phyloP scores from a whole-genome alignment of 2,113 vertebrate species.

The Trichechus manatus region DNA sequence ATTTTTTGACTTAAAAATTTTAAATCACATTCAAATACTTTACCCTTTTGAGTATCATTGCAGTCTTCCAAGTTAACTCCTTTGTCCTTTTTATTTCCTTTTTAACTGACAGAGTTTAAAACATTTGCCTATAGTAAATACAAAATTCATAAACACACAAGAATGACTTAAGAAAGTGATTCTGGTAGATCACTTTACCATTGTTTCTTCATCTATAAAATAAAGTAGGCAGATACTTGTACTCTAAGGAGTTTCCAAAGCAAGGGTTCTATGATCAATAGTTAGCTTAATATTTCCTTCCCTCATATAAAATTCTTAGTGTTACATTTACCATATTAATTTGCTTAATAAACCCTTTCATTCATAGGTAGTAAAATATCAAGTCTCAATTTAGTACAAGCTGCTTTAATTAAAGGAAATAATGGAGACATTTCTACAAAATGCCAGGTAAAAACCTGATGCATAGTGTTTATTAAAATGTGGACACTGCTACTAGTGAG shows the following conservation, averaged over 20 bases:
- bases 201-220: background rate
- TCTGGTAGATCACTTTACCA: background rate
- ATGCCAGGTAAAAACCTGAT: background rate
- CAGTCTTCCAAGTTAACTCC: background rate
- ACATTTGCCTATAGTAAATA: background rate
- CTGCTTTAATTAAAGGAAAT: conserved; percentile 20
- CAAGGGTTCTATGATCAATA: conserved; percentile 9
- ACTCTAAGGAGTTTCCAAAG: background rate
- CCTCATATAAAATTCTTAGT: background rate
- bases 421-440: background rate
- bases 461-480: background rate
- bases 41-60: background rate
- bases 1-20: background rate
- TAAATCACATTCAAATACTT: background rate
- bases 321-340: background rate
- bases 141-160: background rate
- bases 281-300: conserved; percentile 61
- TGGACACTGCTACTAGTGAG: background rate
- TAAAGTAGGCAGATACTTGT: background rate
- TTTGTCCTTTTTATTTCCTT: background rate
- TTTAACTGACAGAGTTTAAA: background rate
- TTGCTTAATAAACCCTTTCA: conserved; percentile 9
- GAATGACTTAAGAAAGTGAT: background rate
- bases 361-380: background rate
- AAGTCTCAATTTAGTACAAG: background rate